Evolutionary conservation across 2,888 invertebrate genomes (phyloP).

Genomic region (Hipparchia sbordonii): DNA sequence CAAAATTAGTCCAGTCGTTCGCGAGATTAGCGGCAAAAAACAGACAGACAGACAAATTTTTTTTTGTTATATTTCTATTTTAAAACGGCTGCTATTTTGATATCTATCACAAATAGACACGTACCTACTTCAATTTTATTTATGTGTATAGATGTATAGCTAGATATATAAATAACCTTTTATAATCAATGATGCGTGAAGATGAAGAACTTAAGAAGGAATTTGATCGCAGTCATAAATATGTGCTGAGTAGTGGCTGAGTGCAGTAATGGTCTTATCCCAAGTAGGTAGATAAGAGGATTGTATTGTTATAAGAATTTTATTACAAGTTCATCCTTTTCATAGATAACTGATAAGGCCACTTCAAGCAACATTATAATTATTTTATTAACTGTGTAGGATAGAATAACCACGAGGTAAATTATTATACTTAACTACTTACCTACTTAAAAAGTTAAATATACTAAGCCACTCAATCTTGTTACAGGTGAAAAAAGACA

Average conservation of each 20-base stretch:
- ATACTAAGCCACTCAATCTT: not conserved
- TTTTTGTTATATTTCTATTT: no score
- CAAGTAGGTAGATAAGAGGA: not conserved
- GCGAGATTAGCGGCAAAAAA: no score
- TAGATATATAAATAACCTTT: not conserved
- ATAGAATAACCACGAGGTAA: conserved; percentile 7
- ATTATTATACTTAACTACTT: not conserved
- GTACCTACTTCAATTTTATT: no score
- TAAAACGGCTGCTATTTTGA: no score
- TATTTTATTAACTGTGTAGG: not conserved
- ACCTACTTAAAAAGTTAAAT: not conserved
- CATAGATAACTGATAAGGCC: conserved; percentile 5
- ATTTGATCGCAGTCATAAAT: not conserved
- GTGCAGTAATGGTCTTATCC: conserved; percentile 1
- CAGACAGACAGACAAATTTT: no score
- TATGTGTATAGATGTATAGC: no score
- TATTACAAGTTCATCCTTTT: not conserved
- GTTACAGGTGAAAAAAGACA: not conserved
- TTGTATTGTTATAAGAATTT: not conserved
- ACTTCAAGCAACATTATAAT: conserved; percentile 7
- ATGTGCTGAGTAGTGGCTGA: not conserved
- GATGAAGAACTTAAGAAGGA: not conserved
- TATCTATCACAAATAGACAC: no score
- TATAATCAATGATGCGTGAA: not conserved
- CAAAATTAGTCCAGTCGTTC: no score